Base-by-base conservation (phyloP, 1,140 invertebrate species). In the Paracyclopina nana region DNA sequence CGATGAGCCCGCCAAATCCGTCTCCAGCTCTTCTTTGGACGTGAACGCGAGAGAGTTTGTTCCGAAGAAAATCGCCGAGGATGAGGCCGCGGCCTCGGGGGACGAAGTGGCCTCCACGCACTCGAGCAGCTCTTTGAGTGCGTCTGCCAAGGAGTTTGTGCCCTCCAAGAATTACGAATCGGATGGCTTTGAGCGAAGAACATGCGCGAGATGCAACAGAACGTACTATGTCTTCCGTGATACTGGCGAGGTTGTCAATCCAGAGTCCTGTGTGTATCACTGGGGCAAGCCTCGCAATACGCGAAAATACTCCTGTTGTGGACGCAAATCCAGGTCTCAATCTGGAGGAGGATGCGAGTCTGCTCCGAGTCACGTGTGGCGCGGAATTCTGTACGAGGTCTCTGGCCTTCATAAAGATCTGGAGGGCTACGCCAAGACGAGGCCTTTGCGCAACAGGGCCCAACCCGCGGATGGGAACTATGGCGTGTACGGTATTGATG, bases 221-320 rank as follows among this genome's bases (percentile, higher is more conserved):
- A n/a, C n/a, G n/a, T 38, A 16, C 34, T 20, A 20, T 9, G 14
- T 38, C n/a, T 16, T n/a, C 34, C 20, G n/a, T n/a, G n/a, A n/a
- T 20, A 8, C n/a, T 20, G 34, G n/a, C 8, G 34, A 48, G 6
- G 22, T 27, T 12, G n/a, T n/a, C n/a, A n/a, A n/a, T n/a, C n/a
- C n/a, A n/a, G n/a, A n/a, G n/a, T n/a, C n/a, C n/a, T 48, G 45
- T 22, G n/a, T n/a, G 11, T 48, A 48, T 29, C 45, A 48, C 22
- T 27, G 30, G 12, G 45, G 45, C 20, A 48, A 48, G 25, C 16
- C 30, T 31, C 25, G 45, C 14, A n/a, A n/a, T n/a, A 28, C 27
- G 2, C 27, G 20, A 14, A 48, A 48, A 30, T 48, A 48, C 27
- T 28, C 45, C 12, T 48, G 45, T 27, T 48, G 45, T 48, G 45